A percentile compares a stretch with the other conserved stretches of the same genome.
Evolutionary conservation across 1,140 invertebrate genomes (phyloP).

Genomic region (Calycopis cecrops): DNA sequence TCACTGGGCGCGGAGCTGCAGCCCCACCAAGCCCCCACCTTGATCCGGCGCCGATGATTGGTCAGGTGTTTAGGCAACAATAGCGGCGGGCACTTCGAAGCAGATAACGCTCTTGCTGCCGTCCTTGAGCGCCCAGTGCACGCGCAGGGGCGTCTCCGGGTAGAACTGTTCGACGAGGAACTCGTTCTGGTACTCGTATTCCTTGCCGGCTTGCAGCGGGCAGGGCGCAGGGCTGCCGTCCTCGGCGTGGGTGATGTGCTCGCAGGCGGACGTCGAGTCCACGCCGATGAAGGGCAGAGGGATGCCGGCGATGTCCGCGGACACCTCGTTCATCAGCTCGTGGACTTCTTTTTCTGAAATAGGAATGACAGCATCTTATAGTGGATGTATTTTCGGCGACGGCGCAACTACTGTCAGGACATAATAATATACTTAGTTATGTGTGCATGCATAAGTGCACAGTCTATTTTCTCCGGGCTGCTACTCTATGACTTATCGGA

Average conservation of each 20-base stretch:
- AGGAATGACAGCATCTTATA: too few species aligned
- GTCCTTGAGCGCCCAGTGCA: constrained; percentile 77
- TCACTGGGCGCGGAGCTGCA: too few species aligned
- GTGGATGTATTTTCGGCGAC: too few species aligned
- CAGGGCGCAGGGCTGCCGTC: constrained; percentile 50
- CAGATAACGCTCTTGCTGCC: constrained; percentile 72
- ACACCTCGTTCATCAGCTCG: constrained; percentile 67
- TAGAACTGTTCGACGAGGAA: constrained; percentile 37
- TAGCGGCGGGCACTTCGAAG: constrained; percentile 80
- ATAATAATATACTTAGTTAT: not conserved
- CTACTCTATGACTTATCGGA: too few species aligned
- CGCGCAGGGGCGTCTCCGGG: constrained; percentile 60
- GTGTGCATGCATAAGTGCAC: too few species aligned
- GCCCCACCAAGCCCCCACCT: too few species aligned
- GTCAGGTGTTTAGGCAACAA: constrained; percentile 33
- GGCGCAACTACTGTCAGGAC: not conserved
- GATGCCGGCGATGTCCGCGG: constrained; percentile 67
- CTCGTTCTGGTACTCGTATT: constrained; percentile 40
- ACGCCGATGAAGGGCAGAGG: constrained; percentile 79
- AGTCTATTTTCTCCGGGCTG: too few species aligned
- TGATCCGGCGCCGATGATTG: too few species aligned
- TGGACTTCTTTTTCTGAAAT: constrained; percentile 63
- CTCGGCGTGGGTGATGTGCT: constrained; percentile 59
- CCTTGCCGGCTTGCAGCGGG: constrained; percentile 31
- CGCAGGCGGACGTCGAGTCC: constrained; percentile 75